Evolutionary conservation across 2,888 invertebrate genomes (phyloP), one percentile per base, ranked within the genome.

Genomic region (Sesia bembeciformis): DNA sequence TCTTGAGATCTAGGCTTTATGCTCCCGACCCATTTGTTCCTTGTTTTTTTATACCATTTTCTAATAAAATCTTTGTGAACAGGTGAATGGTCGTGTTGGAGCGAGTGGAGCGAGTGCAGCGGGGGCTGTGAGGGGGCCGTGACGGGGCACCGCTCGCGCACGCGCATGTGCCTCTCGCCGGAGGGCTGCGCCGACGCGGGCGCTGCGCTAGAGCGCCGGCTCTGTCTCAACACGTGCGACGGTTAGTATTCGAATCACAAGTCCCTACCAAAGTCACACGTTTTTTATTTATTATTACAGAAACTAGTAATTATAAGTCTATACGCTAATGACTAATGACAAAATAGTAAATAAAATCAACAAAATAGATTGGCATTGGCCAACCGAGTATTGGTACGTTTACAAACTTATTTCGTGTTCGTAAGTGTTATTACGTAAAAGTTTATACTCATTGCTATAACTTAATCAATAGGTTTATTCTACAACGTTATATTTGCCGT

Each of bases 31-130:
- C 23, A 23, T 23, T 23, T 2, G 1, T 23, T 23, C 23, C 23
- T 2, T 23, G 23, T 23, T 23, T 23, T 23, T 2, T 1, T 1
- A 23, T 23, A 23, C 2, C 23, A 23, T 23, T 23, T 23, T 23
- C 23, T 23, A 23, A 23, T 23, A 23, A 23, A 23, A 23, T 23
- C 23, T 23, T 23, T 2, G 23, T 23, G 23, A 23, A 23, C 68
- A 92, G 93, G 93, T 42, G 92, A 93, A 67, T 96, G 96, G 96
- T 92, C 94, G 3, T 96, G 96, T 66, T 97, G 97, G 97, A 93
- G 93, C 0, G 96, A 96, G 52, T 96, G 95, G 95, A 92, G 94
- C 3, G 90, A 91, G 6, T 97, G 97, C 68, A 94, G 94, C 39
- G 94, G 92, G 0, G 91, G 92, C 0, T 96, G 96, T 68, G 94